phyloP scores from a whole-genome alignment of 2,797 vertebrate genomes.

The Ispidina picta region DNA sequence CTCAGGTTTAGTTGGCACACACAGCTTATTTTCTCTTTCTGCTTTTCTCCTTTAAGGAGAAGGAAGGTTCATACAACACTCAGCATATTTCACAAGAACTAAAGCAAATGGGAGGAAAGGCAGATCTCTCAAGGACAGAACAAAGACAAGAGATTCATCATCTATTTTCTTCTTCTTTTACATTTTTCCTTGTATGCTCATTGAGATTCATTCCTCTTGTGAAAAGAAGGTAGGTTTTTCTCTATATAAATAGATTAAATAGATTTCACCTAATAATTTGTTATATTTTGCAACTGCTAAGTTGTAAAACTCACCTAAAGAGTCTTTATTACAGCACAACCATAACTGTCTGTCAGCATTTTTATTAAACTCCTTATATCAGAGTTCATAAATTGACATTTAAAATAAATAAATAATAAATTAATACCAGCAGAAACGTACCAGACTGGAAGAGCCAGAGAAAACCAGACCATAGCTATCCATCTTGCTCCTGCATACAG shows the following conservation, averaged over 20 bases:
- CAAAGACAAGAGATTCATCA: background rate
- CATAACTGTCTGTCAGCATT: background rate
- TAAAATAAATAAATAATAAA: background rate
- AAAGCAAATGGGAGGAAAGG: background rate
- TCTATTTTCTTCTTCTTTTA: background rate
- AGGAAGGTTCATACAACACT: background rate
- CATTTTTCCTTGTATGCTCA: background rate
- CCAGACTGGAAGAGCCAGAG: background rate
- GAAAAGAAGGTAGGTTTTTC: background rate
- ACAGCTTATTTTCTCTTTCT: background rate
- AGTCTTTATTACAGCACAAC: background rate
- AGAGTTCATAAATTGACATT: background rate
- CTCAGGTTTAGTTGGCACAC: background rate
- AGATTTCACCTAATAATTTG: background rate
- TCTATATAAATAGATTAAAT: background rate
- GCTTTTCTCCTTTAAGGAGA: background rate
- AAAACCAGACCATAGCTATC: background rate
- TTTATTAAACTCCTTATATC: constrained; percentile 9
- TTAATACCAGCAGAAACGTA: background rate
- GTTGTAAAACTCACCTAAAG: background rate
- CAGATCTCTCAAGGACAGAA: background rate
- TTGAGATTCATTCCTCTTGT: background rate
- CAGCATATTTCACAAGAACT: background rate
- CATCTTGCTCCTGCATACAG: background rate
- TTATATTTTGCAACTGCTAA: background rate